Evolutionary conservation across 1,140 invertebrate genomes (phyloP), one percentile per base, ranked within the genome.

Genomic region (Halesus radiatus): DNA sequence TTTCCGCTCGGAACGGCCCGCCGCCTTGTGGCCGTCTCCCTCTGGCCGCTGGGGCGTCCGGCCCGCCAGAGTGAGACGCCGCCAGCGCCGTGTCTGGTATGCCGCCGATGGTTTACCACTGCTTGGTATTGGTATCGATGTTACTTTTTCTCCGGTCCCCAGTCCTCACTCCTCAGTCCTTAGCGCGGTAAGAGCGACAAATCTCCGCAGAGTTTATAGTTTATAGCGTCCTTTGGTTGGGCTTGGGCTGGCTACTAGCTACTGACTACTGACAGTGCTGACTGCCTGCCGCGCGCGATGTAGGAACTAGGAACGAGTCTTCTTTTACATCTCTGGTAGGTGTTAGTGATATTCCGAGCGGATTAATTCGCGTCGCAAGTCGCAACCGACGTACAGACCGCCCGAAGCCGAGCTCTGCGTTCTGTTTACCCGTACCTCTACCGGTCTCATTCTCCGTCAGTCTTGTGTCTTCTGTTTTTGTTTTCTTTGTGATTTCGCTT

Each of bases 1-100:
- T 78, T 78, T 7, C 62, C 18, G 60, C 45, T 78, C 53, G 13
- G 23, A 50, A 52, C n/a, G n/a, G 50, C n/a, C 22, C 37, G 45
- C 23, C 37, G 20, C 16, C 37, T 18, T 32, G 22, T 26, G n/a
- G 3, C 62, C 37, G 45, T 78, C 76, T 18, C 62, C 8, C 10
- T 78, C 62, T 15, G 16, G 10, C 37, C 45, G 7, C 7, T 0
- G 60, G 5, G 15, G 16, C 10, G n/a, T 6, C 13, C 8, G 60
- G 3, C 10, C 18, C 18, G 45, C 20, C 15, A 15, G 62, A 78
- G 62, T 22, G 76, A 68, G 76, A 78, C 37, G 22, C 15, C 26
- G 22, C 10, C 45, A 68, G 18, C 18, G 60, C 23, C 76, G 62
- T 15, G 76, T 78, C 62, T 78, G 76, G 76, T 78, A 78, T 78